Evolutionary conservation across 2,888 invertebrate species (phyloP).

Genomic region (Hydroisotoma schaefferi): DNA sequence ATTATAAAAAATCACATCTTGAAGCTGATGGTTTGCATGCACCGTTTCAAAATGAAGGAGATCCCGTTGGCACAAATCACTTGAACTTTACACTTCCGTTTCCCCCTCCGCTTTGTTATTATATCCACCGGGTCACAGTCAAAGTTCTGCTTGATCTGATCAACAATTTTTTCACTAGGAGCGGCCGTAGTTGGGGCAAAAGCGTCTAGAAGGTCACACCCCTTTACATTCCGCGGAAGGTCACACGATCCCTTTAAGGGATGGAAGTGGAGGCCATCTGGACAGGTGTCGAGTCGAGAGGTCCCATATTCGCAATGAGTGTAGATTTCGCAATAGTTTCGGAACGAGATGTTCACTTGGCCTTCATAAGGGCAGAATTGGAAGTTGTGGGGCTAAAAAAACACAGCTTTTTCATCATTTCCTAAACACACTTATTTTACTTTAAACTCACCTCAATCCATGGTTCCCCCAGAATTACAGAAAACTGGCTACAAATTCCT

Average conservation of each 20-base stretch:
- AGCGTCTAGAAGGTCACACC: conserved; percentile 34
- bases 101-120: conserved; percentile 33
- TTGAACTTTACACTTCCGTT: conserved; percentile 34
- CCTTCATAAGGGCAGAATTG: conserved; percentile 28
- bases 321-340: conserved; percentile 40
- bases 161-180: conserved; percentile 22
- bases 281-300: conserved; percentile 28
- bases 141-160: conserved; percentile 34
- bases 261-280: conserved; percentile 37
- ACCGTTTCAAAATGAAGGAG: conserved; percentile 34
- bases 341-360: conserved; percentile 29
- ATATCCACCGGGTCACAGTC: conserved; percentile 39
- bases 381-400: conserved; percentile 23
- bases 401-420: too few species aligned
- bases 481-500: too few species aligned
- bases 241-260: conserved; percentile 27
- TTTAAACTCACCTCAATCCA: too few species aligned
- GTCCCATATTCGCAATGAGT: conserved; percentile 32
- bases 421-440: too few species aligned
- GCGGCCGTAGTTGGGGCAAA: conserved; percentile 25
- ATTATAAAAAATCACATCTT: conserved; percentile 14
- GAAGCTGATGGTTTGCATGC: conserved; percentile 41
- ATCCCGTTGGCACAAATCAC: conserved; percentile 40
- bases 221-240: conserved; percentile 27
- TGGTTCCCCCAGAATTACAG: too few species aligned